Evolutionary conservation across 2,888 invertebrate species (phyloP).

Genomic region (Thera obeliscata): DNA sequence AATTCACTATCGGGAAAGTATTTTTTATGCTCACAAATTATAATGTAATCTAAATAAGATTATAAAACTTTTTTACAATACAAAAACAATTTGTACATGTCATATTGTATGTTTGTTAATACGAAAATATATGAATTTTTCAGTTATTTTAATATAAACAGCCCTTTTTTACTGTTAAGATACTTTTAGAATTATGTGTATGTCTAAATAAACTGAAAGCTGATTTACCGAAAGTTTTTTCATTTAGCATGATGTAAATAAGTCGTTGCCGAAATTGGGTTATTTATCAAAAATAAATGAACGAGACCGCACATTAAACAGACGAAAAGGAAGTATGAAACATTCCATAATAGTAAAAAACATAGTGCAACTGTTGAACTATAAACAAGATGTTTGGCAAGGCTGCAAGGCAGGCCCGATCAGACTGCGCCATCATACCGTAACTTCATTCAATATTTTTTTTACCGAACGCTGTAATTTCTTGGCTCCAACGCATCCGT

Average conservation of each 20-base stretch:
- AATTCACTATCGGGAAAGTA: constrained; percentile 53
- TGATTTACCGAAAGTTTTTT: not conserved
- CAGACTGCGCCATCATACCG: constrained; percentile 78
- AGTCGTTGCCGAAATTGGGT: not conserved
- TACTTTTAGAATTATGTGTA: not conserved
- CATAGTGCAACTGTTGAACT: constrained; percentile 69
- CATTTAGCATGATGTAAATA: not conserved
- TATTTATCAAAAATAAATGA: not conserved
- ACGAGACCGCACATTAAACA: not conserved
- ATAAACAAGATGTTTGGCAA: constrained; percentile 79
- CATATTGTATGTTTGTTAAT: no score
- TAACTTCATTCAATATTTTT: constrained; percentile 83
- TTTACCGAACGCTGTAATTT: constrained; percentile 83
- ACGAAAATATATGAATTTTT: no score
- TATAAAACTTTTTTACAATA: no score
- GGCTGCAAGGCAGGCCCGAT: constrained; percentile 72
- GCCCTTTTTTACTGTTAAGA: no score
- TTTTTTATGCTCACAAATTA: not conserved
- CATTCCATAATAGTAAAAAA: constrained; percentile 44
- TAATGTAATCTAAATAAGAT: not conserved
- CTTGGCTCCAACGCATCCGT: constrained; percentile 84
- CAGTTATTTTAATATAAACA: no score
- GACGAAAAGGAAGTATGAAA: constrained; percentile 8
- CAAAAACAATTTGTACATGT: no score
- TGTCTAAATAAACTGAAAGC: not conserved